Conservation (phyloP, 2,113 vertebrate species). For the Lagopus leucura region DNA sequence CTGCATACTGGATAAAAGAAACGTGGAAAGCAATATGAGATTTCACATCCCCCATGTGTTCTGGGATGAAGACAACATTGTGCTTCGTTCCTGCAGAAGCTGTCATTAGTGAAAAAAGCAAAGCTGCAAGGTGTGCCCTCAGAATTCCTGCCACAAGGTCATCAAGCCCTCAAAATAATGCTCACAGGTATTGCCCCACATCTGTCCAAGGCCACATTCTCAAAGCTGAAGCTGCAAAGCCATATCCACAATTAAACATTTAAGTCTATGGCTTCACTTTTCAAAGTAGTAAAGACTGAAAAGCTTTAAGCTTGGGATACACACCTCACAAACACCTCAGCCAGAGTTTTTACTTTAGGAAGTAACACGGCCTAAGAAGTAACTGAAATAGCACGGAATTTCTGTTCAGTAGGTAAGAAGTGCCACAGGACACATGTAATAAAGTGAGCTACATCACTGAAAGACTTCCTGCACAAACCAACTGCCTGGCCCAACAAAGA, state of each 20-base stretch:
- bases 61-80: background rate
- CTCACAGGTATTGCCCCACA: fast-evolving
- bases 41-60: background rate
- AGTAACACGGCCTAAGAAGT: background rate
- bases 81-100: background rate
- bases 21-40: background rate
- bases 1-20: background rate
- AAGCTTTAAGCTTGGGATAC: background rate
- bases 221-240: background rate
- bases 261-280: background rate
- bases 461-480: background rate
- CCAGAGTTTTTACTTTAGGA: background rate
- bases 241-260: background rate
- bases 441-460: background rate
- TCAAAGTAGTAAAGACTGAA: background rate
- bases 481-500: background rate
- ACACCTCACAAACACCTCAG: background rate
- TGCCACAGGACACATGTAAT: background rate
- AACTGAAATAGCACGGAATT: background rate
- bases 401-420: background rate
- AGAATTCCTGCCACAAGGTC: fast-evolving
- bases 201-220: background rate
- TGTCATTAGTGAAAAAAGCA: background rate
- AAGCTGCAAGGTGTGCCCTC: background rate
- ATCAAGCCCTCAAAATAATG: fast-evolving